Evolutionary conservation across 2,113 vertebrate species (phyloP).

Genomic region (Parus major): DNA sequence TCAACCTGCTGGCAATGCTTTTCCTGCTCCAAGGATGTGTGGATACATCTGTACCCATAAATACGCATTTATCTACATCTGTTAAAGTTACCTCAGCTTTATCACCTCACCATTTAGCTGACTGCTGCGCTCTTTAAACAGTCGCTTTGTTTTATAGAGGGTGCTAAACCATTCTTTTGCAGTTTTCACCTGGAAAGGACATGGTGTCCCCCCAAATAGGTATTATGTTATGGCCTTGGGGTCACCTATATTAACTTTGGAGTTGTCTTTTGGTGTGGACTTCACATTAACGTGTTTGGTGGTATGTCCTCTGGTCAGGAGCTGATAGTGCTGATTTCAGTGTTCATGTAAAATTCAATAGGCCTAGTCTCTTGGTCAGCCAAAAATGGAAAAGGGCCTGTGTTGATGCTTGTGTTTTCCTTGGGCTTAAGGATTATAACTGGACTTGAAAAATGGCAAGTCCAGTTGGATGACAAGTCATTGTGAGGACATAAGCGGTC

Average conservation of each 20-base stretch:
- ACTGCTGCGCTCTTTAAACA: background rate
- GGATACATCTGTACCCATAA: background rate
- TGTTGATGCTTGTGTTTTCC: background rate
- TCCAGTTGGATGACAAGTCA: background rate
- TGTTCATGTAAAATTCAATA: background rate
- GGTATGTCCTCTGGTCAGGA: background rate
- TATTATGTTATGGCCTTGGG: background rate
- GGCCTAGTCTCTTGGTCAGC: background rate
- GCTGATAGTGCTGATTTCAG: background rate
- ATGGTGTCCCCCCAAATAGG: background rate
- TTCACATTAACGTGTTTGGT: fast-evolving
- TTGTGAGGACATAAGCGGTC: background rate
- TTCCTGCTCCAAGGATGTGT: background rate
- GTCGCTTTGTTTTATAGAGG: background rate
- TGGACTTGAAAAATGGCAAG: background rate
- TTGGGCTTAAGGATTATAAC: background rate
- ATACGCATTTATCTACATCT: background rate
- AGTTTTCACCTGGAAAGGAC: background rate
- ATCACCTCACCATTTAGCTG: background rate
- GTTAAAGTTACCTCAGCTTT: background rate
- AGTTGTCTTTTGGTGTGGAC: background rate
- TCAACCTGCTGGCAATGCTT: background rate
- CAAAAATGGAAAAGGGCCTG: background rate
- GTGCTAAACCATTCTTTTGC: background rate
- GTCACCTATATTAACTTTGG: background rate